Evolutionary conservation across 2,888 invertebrate genomes (phyloP), one percentile per base, ranked within the genome.

Genomic region (Altica lythri): DNA sequence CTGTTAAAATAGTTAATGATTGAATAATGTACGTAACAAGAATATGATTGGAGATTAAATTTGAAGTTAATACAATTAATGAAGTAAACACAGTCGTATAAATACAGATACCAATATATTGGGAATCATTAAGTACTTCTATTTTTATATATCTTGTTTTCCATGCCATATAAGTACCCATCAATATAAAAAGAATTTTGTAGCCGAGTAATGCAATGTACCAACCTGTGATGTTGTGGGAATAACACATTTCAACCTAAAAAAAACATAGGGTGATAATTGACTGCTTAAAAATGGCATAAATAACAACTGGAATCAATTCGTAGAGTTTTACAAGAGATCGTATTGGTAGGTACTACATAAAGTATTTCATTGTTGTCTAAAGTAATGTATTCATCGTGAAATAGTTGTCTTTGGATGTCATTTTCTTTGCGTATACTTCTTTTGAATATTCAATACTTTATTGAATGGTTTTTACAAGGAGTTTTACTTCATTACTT

Each of bases 131-230:
- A 17, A 95, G 78, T 0, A 91, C 92, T 9, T 92, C 89, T 66
- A 95, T 92, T 78, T 94, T 93, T 16, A 95, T 92, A 74, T 90
- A 88, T 45, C 92, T 84, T 6, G 95, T 95, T 78, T 94, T 93
- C 95, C 95, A 95, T 0, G 95, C 95, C 94, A 95, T 94, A 78
- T 93, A 95, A 2, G 93, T 89, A 0, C 94, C 95, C 56, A 94
- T 92, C 19, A 93, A 83, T 10, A 95, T 81, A 12, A 95, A 81
- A 0, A 95, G 81, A 1, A 92, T 92, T 76, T 95, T 95, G 80
- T 95, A 95, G 5, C 88, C 89, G 75, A 94, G 95, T 8, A 95
- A 83, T 0, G 87, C 90, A 42, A 92, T 88, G n/a, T 93, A 80
- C 95, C 95, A 95, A 40, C 90, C 90, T 30, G 88, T 86, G 8